These are phyloP conservation scores for Erebia ligea DNA, from an alignment of 2,888 invertebrate genomes.

Conservation along the genomic window DNA sequence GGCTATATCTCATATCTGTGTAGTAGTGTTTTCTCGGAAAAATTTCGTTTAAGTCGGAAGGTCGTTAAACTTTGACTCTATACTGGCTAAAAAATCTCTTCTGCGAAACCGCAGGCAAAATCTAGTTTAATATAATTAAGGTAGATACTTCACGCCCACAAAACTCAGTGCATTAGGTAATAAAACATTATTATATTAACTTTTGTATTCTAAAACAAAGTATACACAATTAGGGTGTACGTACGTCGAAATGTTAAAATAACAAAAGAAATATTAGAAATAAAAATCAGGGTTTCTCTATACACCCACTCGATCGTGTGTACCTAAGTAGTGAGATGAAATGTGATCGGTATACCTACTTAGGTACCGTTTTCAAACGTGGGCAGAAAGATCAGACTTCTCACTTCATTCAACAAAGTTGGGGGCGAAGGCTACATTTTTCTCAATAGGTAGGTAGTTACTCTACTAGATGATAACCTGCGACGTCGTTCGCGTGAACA, in stretches of 20 bases:
- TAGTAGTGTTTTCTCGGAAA: slow-evolving; percentile 9
- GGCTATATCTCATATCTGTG: not conserved
- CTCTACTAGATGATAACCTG: too few species aligned
- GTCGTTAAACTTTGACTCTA: not conserved
- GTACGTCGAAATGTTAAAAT: slow-evolving; percentile 4
- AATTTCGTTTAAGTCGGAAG: not conserved
- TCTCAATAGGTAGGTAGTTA: too few species aligned
- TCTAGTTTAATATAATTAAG: not conserved
- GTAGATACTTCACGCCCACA: not conserved
- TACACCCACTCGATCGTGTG: not conserved
- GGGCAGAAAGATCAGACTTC: not conserved
- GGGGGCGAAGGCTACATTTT: not conserved
- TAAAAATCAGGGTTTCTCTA: slow-evolving; percentile 1
- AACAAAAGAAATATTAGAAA: not conserved
- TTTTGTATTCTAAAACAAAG: not conserved
- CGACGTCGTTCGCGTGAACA: too few species aligned
- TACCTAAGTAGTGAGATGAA: not conserved
- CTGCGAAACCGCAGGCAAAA: not conserved
- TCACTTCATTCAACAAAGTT: not conserved
- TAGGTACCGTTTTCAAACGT: not conserved
- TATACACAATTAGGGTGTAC: slow-evolving; percentile 7
- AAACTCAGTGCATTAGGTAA: not conserved
- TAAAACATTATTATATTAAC: not conserved
- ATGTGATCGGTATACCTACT: not conserved
- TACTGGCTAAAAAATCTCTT: not conserved